Evolutionary conservation across 2,888 invertebrate species (phyloP), one percentile per base, ranked within the genome.

Genomic region (Dryobota labecula): DNA sequence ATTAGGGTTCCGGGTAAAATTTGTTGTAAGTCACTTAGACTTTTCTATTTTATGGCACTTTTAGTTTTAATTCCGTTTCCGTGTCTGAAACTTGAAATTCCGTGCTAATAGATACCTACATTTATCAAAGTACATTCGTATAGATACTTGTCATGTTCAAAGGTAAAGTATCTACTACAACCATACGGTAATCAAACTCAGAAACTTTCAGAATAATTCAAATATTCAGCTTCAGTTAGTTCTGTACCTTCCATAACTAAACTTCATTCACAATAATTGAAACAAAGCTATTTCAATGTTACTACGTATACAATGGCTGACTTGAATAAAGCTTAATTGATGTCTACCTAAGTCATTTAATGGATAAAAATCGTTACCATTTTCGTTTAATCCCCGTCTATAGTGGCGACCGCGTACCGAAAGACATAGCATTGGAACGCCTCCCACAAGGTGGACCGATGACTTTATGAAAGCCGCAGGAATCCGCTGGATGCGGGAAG

Each of bases 11-110:
- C 2, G 13, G 41, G 9, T 33, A 30, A 41, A 66, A 68, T n/a
- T 54, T 73, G 27, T 45, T 53, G 45, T 58, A 62, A 62, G 36
- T 20, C 8, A 51, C 13, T 62, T n/a, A 24, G 38, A 38, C 33
- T 36, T 51, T n/a, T n/a, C n/a, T 61, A 41, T 56, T 61, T 56
- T 56, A 49, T 20, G 54, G 68, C 8, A 49, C 41, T 49, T 67
- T 18, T n/a, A 7, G 33, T n/a, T 43, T 61, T 65, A 47, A 54
- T 49, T 65, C 6, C 18, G 30, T n/a, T 33, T 33, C 24, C 30
- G 20, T 47, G 45, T 20, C n/a, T n/a, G n/a, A n/a, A n/a, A n/a
- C n/a, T n/a, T 38, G n/a, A 11, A 27, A 30, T 24, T 27, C 13
- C 43, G 1, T 5, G 36, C 20, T 3, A 8, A 13, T n/a, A 33